Percentiles rank a stretch among this genome's conserved stretches.
Evolutionary conservation across 2,888 invertebrate genomes (phyloP).

Genomic region (Drosophila histrio): DNA sequence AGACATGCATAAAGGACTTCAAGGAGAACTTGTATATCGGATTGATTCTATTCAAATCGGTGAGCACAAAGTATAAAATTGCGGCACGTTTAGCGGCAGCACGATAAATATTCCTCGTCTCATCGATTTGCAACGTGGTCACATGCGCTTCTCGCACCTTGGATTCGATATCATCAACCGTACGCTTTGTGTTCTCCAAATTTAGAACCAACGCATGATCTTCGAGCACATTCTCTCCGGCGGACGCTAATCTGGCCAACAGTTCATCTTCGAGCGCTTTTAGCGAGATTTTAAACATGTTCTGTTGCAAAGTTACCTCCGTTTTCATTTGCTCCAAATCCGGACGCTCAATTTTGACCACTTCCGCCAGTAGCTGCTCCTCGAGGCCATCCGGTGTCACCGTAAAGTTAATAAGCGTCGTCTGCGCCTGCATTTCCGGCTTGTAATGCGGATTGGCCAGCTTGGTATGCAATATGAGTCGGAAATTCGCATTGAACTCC

Average conservation of each 20-base stretch:
- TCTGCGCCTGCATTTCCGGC: conserved; percentile 98
- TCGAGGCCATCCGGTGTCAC: conserved; percentile 98
- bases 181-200: conserved; percentile 96
- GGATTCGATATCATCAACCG: conserved; percentile 94
- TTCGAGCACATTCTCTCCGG: conserved; percentile 95
- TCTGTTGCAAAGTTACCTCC: conserved; percentile 95
- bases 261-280: conserved; percentile 96
- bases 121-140: conserved; percentile 95
- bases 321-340: conserved; percentile 94
- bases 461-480: conserved; percentile 95
- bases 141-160: conserved; percentile 94
- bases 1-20: conserved; percentile 96
- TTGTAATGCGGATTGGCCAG: conserved; percentile 98
- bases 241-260: conserved; percentile 93
- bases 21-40: conserved; percentile 98
- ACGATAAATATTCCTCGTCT: conserved; percentile 94
- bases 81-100: conserved; percentile 94
- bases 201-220: conserved; percentile 96
- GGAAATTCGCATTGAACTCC: conserved; percentile 92
- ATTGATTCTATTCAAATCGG: conserved; percentile 95
- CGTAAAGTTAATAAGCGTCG: conserved; percentile 97
- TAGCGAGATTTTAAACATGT: conserved; percentile 96
- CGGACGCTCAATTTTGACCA: conserved; percentile 96
- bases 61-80: conserved; percentile 95
- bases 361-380: conserved; percentile 96